Percentiles rank a stretch among this genome's conserved stretches.
Conservation (phyloP, 2,797 vertebrate species). For the Pangasius mekongensis region DNA sequence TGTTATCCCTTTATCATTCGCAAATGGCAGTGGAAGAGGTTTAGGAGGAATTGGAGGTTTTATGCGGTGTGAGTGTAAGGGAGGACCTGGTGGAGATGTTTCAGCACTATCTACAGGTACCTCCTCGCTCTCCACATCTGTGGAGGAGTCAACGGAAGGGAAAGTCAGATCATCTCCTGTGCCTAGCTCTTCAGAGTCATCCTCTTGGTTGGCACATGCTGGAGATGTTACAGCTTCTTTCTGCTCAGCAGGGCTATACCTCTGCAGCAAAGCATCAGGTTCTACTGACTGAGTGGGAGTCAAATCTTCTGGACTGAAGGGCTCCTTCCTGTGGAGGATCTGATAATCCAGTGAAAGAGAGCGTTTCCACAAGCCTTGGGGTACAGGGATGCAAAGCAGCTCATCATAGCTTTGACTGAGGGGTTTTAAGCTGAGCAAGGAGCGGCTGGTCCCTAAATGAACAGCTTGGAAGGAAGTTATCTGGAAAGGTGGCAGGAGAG, state of each 20-base stretch:
- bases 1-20: constrained; percentile 62
- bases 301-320: constrained; percentile 24
- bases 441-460: constrained; percentile 52
- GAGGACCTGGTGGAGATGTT: constrained; percentile 27
- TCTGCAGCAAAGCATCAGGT: background rate
- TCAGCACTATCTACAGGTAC: constrained; percentile 22
- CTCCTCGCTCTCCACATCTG: constrained; percentile 11
- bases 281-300: background rate
- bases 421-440: constrained; percentile 59
- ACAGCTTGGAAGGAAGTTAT: constrained; percentile 43
- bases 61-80: constrained; percentile 61
- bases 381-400: constrained; percentile 63
- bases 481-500: constrained; percentile 43
- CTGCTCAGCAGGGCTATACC: background rate
- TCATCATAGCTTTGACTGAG: constrained; percentile 81
- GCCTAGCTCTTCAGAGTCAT: constrained; percentile 14
- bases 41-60: constrained; percentile 75
- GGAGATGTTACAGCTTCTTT: background rate
- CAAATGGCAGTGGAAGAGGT: constrained; percentile 56
- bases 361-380: constrained; percentile 67
- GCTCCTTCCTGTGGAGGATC: constrained; percentile 35
- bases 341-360: constrained; percentile 78
- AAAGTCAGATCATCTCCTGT: background rate
- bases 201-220: background rate
- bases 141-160: background rate